These are phyloP conservation scores for Brachirus orientalis DNA, from an alignment of 2,113 vertebrate species.

Conservation along the genomic window DNA sequence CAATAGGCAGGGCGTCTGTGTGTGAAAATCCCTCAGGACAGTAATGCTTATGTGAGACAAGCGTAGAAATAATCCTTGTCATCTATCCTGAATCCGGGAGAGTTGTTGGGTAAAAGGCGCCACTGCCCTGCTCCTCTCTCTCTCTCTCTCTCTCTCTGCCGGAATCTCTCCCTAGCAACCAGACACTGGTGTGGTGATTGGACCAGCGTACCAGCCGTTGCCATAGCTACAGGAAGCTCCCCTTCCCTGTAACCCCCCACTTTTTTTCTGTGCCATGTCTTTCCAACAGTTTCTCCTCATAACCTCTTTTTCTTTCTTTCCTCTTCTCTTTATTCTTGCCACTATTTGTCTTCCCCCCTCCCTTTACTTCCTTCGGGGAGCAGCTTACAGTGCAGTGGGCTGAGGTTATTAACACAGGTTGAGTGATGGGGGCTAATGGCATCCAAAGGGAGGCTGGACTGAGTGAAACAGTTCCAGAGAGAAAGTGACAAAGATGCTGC, in stretches of 20 bases:
- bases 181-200: conserved; percentile 80
- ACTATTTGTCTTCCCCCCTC: conserved; percentile 14
- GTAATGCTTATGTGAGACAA: conserved; percentile 27
- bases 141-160: conserved; percentile 48
- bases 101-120: conserved; percentile 44
- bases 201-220: conserved; percentile 78
- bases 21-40: conserved; percentile 36
- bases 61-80: conserved; percentile 56
- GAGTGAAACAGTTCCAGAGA: conserved; percentile 48
- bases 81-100: conserved; percentile 58
- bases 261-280: conserved; percentile 37
- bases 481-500: conserved; percentile 46
- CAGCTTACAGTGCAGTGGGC: conserved; percentile 7
- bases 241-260: conserved; percentile 64
- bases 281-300: conserved; percentile 47
- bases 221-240: conserved; percentile 84
- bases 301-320: conserved; percentile 42
- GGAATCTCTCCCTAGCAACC: conserved; percentile 85
- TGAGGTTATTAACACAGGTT: conserved; percentile 50
- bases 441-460: conserved; percentile 38
- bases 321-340: conserved; percentile 24
- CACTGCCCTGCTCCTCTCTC: conserved; percentile 45
- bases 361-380: conserved; percentile 12
- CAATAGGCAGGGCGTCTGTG: conserved; percentile 23
- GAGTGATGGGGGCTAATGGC: conserved; percentile 55